These are phyloP conservation scores for Copidosoma floridanum DNA, from an alignment of 1,140 invertebrate species.

Conservation along the genomic window DNA sequence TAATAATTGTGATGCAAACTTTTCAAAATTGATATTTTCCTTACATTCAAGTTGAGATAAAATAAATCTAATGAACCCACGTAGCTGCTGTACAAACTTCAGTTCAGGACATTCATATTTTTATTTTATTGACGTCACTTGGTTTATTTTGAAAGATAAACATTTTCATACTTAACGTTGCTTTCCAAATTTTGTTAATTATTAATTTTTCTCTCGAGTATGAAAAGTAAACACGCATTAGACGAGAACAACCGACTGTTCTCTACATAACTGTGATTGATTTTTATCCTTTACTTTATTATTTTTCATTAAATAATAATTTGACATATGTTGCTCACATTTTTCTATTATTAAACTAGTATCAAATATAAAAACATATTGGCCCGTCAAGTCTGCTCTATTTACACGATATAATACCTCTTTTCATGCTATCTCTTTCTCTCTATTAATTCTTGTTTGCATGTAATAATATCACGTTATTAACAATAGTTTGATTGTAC, in stretches of 20 bases:
- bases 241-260: constrained; percentile 43
- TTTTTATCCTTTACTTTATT: constrained; percentile 13
- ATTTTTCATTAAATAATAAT: constrained; percentile 19
- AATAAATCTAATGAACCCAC: too few species aligned
- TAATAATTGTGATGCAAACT: too few species aligned
- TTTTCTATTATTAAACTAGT: constrained; percentile 49
- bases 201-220: constrained; percentile 41
- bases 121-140: too few species aligned
- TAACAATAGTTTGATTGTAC: constrained; percentile 49
- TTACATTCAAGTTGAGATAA: too few species aligned
- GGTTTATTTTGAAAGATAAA: too few species aligned
- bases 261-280: not conserved
- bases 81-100: too few species aligned
- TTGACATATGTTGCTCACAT: constrained; percentile 33
- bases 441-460: constrained; percentile 28
- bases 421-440: constrained; percentile 28
- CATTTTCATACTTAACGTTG: constrained; percentile 28
- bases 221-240: constrained; percentile 42
- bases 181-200: constrained; percentile 26
- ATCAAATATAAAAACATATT: constrained; percentile 56
- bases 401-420: constrained; percentile 50
- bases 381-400: constrained; percentile 47
- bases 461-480: constrained; percentile 46
- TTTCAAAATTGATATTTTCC: too few species aligned
- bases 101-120: too few species aligned